These are phyloP conservation scores for Drosophila formosana DNA, from an alignment of 2,888 invertebrate genomes.

Conservation along the genomic window DNA sequence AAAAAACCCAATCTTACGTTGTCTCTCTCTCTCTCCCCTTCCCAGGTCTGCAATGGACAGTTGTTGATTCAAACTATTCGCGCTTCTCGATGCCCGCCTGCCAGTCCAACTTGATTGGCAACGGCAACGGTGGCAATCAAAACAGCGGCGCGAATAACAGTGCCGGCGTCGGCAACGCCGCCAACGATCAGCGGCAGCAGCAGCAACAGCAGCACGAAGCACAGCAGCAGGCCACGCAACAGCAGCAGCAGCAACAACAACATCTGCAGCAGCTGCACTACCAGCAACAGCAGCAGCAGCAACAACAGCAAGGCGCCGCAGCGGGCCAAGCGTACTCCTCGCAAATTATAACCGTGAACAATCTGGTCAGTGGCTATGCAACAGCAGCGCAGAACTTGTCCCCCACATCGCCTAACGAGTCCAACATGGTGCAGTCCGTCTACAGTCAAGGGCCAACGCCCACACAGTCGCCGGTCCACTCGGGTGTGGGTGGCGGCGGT, in stretches of 20 bases:
- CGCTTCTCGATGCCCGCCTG: constrained; percentile 90
- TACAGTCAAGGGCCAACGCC: constrained; percentile 86
- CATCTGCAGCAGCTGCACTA: constrained; percentile 75
- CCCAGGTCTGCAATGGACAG: constrained; percentile 94
- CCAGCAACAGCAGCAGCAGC: constrained; percentile 75
- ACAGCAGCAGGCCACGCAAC: constrained; percentile 79
- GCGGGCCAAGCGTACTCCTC: constrained; percentile 83
- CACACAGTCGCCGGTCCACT: constrained; percentile 84
- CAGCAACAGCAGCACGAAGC: constrained; percentile 67
- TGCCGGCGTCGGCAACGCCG: constrained; percentile 70
- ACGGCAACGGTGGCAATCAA: constrained; percentile 79
- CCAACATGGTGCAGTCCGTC: constrained; percentile 86
- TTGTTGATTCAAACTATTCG: constrained; percentile 92
- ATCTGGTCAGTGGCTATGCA: constrained; percentile 86
- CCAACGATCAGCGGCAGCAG: constrained; percentile 71
- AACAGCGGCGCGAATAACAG: constrained; percentile 82
- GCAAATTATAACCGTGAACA: constrained; percentile 85
- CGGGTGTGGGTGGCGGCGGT: constrained; percentile 80
- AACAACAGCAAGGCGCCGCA: constrained; percentile 76
- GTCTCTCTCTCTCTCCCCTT: constrained; percentile 86
- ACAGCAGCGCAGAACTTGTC: constrained; percentile 86
- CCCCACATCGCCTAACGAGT: constrained; percentile 87
- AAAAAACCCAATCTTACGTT: constrained; percentile 80
- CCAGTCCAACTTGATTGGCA: constrained; percentile 86
- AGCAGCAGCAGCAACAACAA: constrained; percentile 69